Conservation (phyloP, 2,888 invertebrate genomes). For the Parnassius smintheus region DNA sequence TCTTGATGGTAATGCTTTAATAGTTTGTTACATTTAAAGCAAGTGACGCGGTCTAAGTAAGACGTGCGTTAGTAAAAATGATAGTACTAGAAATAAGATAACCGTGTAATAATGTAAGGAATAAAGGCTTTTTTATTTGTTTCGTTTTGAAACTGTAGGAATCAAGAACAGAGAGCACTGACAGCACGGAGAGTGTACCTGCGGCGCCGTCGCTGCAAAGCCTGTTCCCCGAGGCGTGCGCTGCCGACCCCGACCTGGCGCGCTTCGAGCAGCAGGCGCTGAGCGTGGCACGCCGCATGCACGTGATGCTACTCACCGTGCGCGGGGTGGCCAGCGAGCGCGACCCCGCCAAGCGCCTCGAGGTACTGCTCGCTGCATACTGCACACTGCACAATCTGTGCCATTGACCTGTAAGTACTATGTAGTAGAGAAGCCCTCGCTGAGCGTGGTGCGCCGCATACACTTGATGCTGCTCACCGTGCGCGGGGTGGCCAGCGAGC, state of each 20-base stretch:
- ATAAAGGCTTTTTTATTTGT: too few relatives aligned
- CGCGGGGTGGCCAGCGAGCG: slow-evolving; percentile 80
- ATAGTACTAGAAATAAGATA: too few relatives aligned
- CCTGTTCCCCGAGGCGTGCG: slow-evolving; percentile 38
- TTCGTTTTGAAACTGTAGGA: neutral
- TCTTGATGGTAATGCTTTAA: too few relatives aligned
- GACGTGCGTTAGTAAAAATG: too few relatives aligned
- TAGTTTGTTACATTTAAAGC: too few relatives aligned
- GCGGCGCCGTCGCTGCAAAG: slow-evolving; percentile 30
- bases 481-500: too few relatives aligned
- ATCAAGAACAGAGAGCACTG: slow-evolving; percentile 12
- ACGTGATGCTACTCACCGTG: slow-evolving; percentile 81
- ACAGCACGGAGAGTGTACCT: slow-evolving; percentile 29
- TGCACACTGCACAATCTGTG: slow-evolving; percentile 20
- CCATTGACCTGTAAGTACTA: slow-evolving; percentile 31
- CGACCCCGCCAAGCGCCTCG: slow-evolving; percentile 83
- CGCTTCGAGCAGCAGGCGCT: slow-evolving; percentile 47
- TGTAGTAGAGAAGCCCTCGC: too few relatives aligned
- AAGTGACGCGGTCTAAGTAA: too few relatives aligned
- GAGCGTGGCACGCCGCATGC: slow-evolving; percentile 79
- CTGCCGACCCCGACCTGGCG: slow-evolving; percentile 41
- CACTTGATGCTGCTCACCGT: too few relatives aligned
- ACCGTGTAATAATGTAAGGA: too few relatives aligned
- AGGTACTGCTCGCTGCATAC: slow-evolving; percentile 55
- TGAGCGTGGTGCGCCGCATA: too few relatives aligned